Percentiles rank a stretch among this genome's conserved stretches.
These are phyloP conservation scores for Pterocles burchelli DNA, from an alignment of 2,113 vertebrate species.

Conservation along the genomic window DNA sequence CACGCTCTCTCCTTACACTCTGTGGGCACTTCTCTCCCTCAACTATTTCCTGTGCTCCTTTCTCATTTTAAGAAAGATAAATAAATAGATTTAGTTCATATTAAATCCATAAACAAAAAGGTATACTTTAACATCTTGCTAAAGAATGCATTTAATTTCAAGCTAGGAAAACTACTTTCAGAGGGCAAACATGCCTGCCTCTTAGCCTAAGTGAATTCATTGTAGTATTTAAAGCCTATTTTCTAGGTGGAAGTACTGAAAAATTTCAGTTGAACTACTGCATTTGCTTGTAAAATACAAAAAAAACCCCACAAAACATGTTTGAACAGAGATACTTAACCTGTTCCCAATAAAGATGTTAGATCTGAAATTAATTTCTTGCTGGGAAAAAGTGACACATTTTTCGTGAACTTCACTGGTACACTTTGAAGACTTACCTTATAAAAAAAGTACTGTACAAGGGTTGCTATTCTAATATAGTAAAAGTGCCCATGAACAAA, in stretches of 20 bases:
- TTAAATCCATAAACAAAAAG: not conserved
- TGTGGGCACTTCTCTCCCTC: not conserved
- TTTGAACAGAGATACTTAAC: not conserved
- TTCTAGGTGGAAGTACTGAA: not conserved
- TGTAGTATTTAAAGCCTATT: not conserved
- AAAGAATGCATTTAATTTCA: not conserved
- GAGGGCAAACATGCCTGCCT: not conserved
- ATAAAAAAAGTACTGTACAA: conserved; percentile 99
- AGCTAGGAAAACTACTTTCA: not conserved
- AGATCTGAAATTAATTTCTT: not conserved
- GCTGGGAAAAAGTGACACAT: not conserved
- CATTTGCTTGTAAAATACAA: not conserved
- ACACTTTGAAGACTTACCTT: conserved; percentile 81
- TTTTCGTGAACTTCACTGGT: not conserved
- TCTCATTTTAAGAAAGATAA: not conserved
- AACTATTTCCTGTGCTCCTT: not conserved
- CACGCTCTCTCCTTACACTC: not conserved
- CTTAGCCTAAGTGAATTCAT: not conserved
- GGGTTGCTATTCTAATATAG: conserved; percentile 97
- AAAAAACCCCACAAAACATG: not conserved
- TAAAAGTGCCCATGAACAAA: conserved; percentile 99
- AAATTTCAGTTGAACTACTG: not conserved
- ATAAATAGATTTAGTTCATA: not conserved
- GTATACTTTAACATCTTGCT: not conserved
- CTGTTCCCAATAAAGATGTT: not conserved